These are phyloP conservation scores for Vireo griseus DNA, from an alignment of 2,797 vertebrate species.

Conservation along the genomic window DNA sequence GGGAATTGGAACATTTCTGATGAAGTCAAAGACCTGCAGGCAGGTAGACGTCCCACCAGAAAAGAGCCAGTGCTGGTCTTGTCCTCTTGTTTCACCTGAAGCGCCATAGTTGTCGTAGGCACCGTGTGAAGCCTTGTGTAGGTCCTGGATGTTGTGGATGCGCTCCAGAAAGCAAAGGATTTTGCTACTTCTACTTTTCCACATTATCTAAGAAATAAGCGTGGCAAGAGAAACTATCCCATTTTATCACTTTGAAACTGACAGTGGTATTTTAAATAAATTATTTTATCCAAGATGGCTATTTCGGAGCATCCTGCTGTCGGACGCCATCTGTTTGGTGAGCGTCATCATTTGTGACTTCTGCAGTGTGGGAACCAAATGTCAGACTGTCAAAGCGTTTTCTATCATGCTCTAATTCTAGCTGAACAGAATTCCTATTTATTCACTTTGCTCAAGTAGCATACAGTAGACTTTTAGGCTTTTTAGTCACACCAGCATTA, in stretches of 20 bases:
- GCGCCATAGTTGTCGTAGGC: not conserved
- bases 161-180: not conserved
- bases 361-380: slow-evolving; percentile 55
- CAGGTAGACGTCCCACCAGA: not conserved
- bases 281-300: slow-evolving; percentile 45
- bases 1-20: not conserved
- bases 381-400: slow-evolving; percentile 39
- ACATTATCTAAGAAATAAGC: not conserved
- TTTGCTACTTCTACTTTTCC: not conserved
- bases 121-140: not conserved
- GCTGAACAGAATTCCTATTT: slow-evolving; percentile 22
- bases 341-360: slow-evolving; percentile 49
- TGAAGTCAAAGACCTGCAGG: not conserved
- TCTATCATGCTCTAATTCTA: slow-evolving; percentile 50
- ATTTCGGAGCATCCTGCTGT: slow-evolving; percentile 57
- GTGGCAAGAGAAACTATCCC: not conserved
- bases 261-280: slow-evolving; percentile 36
- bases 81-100: not conserved
- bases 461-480: not conserved
- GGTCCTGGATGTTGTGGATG: not conserved
- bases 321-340: slow-evolving; percentile 58
- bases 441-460: not conserved
- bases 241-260: slow-evolving; percentile 18
- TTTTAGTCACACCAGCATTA: not conserved
- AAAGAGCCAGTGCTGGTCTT: accelerated